Evolutionary conservation across 64 coral and sea anemone genomes (phyloP).

Genomic region (Acropora yongei): DNA sequence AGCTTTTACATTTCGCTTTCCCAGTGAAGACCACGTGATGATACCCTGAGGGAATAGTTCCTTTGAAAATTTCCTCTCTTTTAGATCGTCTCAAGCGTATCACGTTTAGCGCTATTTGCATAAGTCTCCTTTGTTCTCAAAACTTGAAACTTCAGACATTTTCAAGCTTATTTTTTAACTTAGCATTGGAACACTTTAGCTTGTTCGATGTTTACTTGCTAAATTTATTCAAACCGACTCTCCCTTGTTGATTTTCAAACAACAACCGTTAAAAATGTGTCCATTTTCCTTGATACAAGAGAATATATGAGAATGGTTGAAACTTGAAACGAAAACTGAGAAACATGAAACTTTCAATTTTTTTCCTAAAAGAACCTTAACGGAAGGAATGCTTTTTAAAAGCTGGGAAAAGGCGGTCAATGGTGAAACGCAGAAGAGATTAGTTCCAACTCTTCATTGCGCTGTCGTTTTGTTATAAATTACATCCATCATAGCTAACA

Average conservation of each 20-base stretch:
- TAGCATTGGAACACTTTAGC: no score
- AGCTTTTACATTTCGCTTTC: no score
- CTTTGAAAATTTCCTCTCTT: no score
- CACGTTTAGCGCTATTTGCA: no score
- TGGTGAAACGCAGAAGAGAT: neutral
- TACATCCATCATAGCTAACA: neutral
- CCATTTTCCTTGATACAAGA: neutral
- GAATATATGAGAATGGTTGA: neutral
- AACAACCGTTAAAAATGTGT: neutral
- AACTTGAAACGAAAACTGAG: neutral
- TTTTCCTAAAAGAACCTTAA: neutral
- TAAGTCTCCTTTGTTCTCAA: no score
- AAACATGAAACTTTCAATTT: neutral
- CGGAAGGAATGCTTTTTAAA: neutral
- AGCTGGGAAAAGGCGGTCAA: neutral
- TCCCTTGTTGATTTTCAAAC: neutral
- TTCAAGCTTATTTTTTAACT: neutral
- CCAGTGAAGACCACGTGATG: no score
- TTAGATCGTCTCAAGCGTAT: no score
- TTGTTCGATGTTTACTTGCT: no score
- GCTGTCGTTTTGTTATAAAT: neutral
- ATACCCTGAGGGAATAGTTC: no score
- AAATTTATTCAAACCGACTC: neutral
- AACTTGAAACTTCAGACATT: neutral
- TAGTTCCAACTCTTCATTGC: neutral